Evolutionary conservation across 1,140 invertebrate species (phyloP), one percentile per base, ranked within the genome.

Genomic region (Ips typographus): DNA sequence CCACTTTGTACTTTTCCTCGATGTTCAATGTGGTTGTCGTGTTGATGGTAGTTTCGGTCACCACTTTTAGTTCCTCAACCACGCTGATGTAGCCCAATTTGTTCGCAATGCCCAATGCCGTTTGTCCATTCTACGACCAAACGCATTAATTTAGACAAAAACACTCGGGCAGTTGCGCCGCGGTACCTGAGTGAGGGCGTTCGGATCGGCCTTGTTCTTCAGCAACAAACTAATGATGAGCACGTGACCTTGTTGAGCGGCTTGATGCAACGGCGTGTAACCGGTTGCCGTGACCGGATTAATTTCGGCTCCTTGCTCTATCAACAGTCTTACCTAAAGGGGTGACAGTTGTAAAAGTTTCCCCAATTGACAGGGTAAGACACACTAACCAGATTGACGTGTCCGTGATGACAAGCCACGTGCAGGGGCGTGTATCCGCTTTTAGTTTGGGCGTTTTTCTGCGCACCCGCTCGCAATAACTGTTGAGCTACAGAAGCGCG

Each of bases 181-280:
- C 22, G 22, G 22, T 85, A 98, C 95, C 78, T 93, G 93, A 44
- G 95, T 96, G 22, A 94, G 83, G 49, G 92, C 91, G 81, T 99
- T 96, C 2, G 98, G 97, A 80, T 96, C 92, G 0, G 97, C 96
- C 80, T 95, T 93, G 79, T 95, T 90, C 77, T 98, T 95, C 61
- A 99, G 85, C 1, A 99, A 84, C 22, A 98, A 83, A 81, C 93
- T 96, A 65, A 99, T 96, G 72, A 99, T 94, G 68, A 95, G 85
- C 1, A 94, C 93, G 80, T 99, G 97, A 0, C 98, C 98, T 82
- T 99, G 98, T 81, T 99, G 96, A 22, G 96, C 95, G 3, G 96
- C 96, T 83, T 99, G 96, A 84, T 99, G 98, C 1, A 99, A 84
- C 6, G 98, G 95, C 3, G 98, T 98, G 80, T 98, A 99, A n/a